phyloP scores from a whole-genome alignment of 2,797 vertebrate genomes.

The Centroberyx gerrardi region DNA sequence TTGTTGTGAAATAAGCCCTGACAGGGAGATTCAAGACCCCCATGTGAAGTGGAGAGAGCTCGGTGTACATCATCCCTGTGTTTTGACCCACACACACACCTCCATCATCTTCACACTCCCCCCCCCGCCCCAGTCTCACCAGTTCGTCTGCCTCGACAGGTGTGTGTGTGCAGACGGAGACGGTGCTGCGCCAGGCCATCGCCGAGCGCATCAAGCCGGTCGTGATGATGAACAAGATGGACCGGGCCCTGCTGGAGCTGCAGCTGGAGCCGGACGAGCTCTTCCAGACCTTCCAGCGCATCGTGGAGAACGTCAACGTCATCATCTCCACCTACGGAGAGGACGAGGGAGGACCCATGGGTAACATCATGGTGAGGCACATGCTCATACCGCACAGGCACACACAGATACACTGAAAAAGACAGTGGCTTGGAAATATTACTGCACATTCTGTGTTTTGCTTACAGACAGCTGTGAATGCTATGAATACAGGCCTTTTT shows the following conservation, averaged over 20 bases:
- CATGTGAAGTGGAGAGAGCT: no score
- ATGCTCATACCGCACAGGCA: background rate
- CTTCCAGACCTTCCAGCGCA: slow-evolving; percentile 94
- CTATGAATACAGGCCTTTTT: background rate
- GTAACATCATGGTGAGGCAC: slow-evolving; percentile 92
- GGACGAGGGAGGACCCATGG: slow-evolving; percentile 95
- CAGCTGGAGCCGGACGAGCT: slow-evolving; percentile 93
- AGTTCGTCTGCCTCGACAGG: slow-evolving; percentile 76
- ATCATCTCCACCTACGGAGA: slow-evolving; percentile 97
- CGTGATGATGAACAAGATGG: slow-evolving; percentile 99
- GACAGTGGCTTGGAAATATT: background rate
- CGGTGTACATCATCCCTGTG: no score
- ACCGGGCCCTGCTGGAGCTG: slow-evolving; percentile 93
- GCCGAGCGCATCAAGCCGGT: slow-evolving; percentile 95
- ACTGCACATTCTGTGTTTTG: background rate
- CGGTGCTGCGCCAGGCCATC: slow-evolving; percentile 95
- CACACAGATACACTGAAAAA: background rate
- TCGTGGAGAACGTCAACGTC: slow-evolving; percentile 95
- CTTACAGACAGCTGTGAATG: background rate
- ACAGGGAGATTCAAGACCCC: no score
- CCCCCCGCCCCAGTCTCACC: background rate
- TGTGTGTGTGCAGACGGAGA: slow-evolving; percentile 96
- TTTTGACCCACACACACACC: background rate
- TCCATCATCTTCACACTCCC: background rate
- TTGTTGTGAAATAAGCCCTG: no score